These are phyloP conservation scores for Lampris megalopsis DNA, from an alignment of 2,113 vertebrate species.

Conservation along the genomic window DNA sequence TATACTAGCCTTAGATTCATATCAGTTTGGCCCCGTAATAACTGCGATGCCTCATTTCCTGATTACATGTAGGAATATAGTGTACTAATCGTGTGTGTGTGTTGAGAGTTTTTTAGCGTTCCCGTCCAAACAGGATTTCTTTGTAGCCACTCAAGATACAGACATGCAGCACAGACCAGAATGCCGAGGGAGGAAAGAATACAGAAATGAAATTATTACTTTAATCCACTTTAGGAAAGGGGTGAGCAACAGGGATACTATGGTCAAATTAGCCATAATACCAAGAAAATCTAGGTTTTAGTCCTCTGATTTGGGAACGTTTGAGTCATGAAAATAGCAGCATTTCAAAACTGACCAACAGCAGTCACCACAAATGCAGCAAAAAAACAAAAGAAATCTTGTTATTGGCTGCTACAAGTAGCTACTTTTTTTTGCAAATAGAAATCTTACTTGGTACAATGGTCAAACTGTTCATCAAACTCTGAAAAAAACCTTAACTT, in stretches of 20 bases:
- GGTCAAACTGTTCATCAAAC: slow-evolving; percentile 8
- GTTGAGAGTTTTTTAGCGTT: neutral
- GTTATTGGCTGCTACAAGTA: slow-evolving; percentile 11
- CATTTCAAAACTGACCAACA: no score
- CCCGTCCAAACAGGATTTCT: neutral
- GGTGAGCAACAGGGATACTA: no score
- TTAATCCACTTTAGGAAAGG: no score
- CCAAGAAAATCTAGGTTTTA: no score
- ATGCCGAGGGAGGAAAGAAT: neutral
- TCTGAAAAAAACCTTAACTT: neutral
- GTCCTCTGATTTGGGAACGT: neutral
- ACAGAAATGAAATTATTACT: slow-evolving; percentile 1
- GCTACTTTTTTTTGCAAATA: neutral
- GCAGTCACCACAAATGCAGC: no score
- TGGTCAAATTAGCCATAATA: neutral
- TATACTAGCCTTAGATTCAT: slow-evolving; percentile 1
- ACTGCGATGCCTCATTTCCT: neutral
- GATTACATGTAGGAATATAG: neutral
- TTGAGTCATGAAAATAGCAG: no score
- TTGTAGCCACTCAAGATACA: neutral
- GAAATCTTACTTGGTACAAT: neutral
- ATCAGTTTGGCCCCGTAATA: slow-evolving; percentile 6
- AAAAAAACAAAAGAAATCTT: neutral
- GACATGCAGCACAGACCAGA: slow-evolving; percentile 2
- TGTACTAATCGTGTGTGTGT: neutral